phyloP scores from a whole-genome alignment of 1,140 invertebrate species.

The Temnothorax curvispinosus region DNA sequence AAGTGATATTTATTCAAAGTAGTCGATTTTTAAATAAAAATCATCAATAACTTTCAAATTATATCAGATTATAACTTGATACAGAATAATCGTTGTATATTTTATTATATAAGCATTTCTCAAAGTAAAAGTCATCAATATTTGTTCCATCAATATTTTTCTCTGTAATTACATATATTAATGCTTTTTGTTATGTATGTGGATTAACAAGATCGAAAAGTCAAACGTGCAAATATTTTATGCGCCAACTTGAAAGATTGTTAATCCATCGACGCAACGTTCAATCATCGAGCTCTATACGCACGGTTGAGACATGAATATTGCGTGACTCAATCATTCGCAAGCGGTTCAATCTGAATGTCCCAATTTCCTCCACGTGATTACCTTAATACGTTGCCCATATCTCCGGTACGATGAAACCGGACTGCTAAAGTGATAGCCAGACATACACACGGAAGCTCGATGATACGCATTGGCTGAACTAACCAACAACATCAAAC shows the following conservation, averaged over 20 bases:
- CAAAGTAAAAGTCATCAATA: not conserved
- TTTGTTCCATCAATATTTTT: not conserved
- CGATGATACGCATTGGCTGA: slow-evolving; percentile 38
- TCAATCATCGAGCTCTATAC: slow-evolving; percentile 41
- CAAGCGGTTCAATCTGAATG: slow-evolving; percentile 65
- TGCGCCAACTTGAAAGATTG: not conserved
- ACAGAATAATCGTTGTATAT: not conserved
- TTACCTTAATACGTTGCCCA: slow-evolving; percentile 65
- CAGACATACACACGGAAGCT: slow-evolving; percentile 32
- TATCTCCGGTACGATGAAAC: slow-evolving; percentile 59
- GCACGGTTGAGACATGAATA: slow-evolving; percentile 58
- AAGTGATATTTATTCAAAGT: not conserved
- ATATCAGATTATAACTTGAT: not conserved
- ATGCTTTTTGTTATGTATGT: not conserved
- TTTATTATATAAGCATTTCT: not conserved
- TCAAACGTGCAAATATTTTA: not conserved
- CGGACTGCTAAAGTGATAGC: slow-evolving; percentile 54
- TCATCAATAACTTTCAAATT: not conserved
- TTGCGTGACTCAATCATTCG: slow-evolving; percentile 69
- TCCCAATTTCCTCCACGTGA: slow-evolving; percentile 68
- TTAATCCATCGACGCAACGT: slow-evolving; percentile 43
- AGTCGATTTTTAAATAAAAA: not conserved
- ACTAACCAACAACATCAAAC: slow-evolving; percentile 46
- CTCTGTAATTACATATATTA: not conserved
- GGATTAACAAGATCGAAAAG: not conserved